Percentiles rank a stretch among this genome's conserved stretches.
Conservation (phyloP, 2,797 vertebrate species). For the Sylvilagus floridanus region DNA sequence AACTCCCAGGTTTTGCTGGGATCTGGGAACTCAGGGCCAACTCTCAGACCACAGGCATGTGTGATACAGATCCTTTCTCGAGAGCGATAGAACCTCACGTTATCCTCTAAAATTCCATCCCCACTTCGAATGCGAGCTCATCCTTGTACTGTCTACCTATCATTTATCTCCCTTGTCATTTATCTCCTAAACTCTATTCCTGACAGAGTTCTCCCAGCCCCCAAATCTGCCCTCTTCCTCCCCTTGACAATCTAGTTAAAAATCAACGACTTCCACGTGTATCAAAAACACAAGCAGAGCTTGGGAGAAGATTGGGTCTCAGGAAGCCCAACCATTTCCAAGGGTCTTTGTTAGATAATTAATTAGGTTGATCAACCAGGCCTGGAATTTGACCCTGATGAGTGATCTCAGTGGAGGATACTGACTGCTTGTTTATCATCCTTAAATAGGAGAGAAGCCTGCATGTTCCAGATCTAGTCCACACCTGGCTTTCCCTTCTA, state of each 20-base stretch:
- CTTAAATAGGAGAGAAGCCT: not conserved
- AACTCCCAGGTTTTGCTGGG: not conserved
- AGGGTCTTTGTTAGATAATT: not conserved
- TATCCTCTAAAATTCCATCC: not conserved
- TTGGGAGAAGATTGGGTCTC: not conserved
- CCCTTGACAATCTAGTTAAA: not conserved
- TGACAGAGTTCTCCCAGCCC: not conserved
- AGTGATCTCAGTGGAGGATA: not conserved
- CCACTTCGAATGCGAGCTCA: not conserved
- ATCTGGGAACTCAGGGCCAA: not conserved
- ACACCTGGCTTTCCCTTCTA: not conserved
- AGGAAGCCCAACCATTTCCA: not conserved
- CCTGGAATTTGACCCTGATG: not conserved
- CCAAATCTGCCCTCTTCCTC: not conserved
- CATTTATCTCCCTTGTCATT: not conserved
- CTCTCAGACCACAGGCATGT: not conserved
- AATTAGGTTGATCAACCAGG: not conserved
- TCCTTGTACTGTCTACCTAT: not conserved
- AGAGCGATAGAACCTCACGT: fast-evolving
- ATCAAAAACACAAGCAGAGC: not conserved
- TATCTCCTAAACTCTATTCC: not conserved
- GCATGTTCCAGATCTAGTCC: not conserved
- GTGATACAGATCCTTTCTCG: not conserved
- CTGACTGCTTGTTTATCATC: not conserved
- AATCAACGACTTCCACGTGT: not conserved